These are phyloP conservation scores for Rambutsinella grinnellia DNA, from an alignment of 2,888 invertebrate genomes.

Conservation along the genomic window DNA sequence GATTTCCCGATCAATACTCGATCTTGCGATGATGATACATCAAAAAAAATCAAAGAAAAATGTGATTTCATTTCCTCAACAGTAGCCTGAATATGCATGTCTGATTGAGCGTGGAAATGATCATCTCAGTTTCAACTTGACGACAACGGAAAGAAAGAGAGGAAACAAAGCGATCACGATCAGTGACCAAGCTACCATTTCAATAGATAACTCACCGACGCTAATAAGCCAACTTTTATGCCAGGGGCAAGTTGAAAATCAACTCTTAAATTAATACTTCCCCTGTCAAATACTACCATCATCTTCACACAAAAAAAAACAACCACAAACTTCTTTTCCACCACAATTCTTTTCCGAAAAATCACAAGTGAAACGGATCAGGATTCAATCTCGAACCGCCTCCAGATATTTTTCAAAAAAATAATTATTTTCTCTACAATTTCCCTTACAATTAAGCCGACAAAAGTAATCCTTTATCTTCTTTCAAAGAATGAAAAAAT, in stretches of 20 bases:
- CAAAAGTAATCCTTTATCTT: background rate
- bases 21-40: too few relatives aligned
- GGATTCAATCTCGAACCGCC: background rate
- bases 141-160: conserved; percentile 17
- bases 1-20: too few relatives aligned
- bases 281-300: background rate
- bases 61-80: too few relatives aligned
- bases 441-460: conserved; percentile 3
- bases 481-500: background rate
- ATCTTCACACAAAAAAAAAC: too few relatives aligned
- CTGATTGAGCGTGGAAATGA: conserved; percentile 55
- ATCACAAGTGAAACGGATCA: too few relatives aligned
- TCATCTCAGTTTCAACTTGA: conserved; percentile 14
- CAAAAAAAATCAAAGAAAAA: too few relatives aligned
- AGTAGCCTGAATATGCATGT: conserved; percentile 53
- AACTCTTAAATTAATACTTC: background rate
- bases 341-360: background rate
- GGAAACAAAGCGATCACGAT: conserved; percentile 32
- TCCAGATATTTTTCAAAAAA: background rate
- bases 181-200: conserved; percentile 17
- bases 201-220: background rate
- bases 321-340: background rate
- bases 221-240: too few relatives aligned
- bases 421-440: conserved; percentile 10
- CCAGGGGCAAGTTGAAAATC: background rate